Base-by-base conservation (phyloP, 2,888 invertebrate species). In the Lepidocyrtoides sp. region DNA sequence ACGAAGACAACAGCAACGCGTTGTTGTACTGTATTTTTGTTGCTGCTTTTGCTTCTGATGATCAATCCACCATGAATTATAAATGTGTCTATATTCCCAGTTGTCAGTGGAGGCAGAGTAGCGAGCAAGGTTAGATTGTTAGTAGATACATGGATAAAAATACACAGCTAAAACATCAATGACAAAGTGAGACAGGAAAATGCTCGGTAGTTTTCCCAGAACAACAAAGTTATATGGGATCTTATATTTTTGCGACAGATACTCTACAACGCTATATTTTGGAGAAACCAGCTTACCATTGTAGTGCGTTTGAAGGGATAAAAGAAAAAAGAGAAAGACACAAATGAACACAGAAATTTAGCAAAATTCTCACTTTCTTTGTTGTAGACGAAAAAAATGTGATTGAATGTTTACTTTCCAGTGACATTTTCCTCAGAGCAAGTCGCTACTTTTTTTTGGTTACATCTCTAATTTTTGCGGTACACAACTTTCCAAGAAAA, bases 21-120 rank as follows among this genome's bases (percentile, higher is more conserved):
- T n/a, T n/a, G n/a, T n/a, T n/a, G n/a, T n/a, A n/a, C n/a, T n/a
- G n/a, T n/a, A n/a, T n/a, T n/a, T n/a, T n/a, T 4, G 54, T 14
- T 8, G 3, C 54, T 8, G 2, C n/a, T n/a, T 54, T n/a, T 14
- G 54, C 60, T 17, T 4, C 26, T 44, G 36, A 60, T 85, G 85
- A 85, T 85, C 85, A 85, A 85, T 75, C 72, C 75, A 85, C 85
- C 85, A 85, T 85, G 85, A 85, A 85, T 85, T 85, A 85, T 85
- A 85, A 85, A 85, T 85, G 85, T 85, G 85, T 75, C 85, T 75
- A 72, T 85, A 85, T 75, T 85, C 72, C 72, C 85, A 85, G 85
- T 32, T 72, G 72, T 85, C 72, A 85, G 23, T 17, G 32, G 57
- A 20, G n/a, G n/a, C n/a, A n/a, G n/a, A n/a, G n/a, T n/a, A n/a